Base-by-base conservation (phyloP, 2,888 invertebrate genomes). In the Chromoteleia sp. region DNA sequence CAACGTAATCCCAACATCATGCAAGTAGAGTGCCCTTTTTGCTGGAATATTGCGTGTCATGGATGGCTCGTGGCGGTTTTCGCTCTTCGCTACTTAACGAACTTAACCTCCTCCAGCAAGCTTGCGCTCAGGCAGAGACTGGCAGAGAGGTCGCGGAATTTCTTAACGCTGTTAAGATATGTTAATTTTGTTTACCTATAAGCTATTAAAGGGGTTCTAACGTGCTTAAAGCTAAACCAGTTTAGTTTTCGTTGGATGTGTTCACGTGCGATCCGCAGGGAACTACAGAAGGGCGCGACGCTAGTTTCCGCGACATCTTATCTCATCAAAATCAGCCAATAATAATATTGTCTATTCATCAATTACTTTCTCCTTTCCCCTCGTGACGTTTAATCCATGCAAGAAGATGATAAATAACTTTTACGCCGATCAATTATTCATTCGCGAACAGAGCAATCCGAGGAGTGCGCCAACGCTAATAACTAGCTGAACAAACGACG, bases 181-280 rank as follows among this genome's bases (percentile, higher is more conserved):
- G 91, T 90, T 92, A 92, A 92, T 92, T 90, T 91, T 91, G 91
- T 92, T 92, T 92, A 91, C 91, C 91, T 91, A 91, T 91, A 91
- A 91, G 91, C 91, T 91, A 91, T 91, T 92, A 91, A 91, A 91
- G 91, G 90, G 87, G 88, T 87, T 88, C 88, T 91, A 91, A 91
- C 90, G 87, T 90, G 89, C 91, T 92, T 91, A 90, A 87, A 90
- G 91, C 89, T 91, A 91, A 92, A 90, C 88, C 91, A 91, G 91
- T 91, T 91, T 91, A 91, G 90, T 91, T 91, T 91, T 91, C 90
- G 87, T 86, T 87, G 81, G 89, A 89, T 89, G 88, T 88, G 89
- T 89, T 88, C 90, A 86, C 85, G 86, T 85, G 71, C 82, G 85
- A 89, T 89, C 87, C 87, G 86, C 82, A 82, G 87, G 87, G 87